Conservation (phyloP, 2,113 vertebrate species). For the human region GRCh38 chr15:43721001-43721500, state of each 20-base stretch:
- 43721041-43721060: neutral
- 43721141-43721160: neutral
- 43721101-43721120: neutral
- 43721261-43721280: neutral
- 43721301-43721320: neutral
- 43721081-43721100: neutral
- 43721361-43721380: too few relatives aligned
- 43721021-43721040: neutral
- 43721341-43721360: too few relatives aligned
- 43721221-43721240: neutral
- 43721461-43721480: too few relatives aligned
- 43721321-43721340: too few relatives aligned
- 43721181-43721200: neutral
- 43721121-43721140: neutral
- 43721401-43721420: too few relatives aligned
- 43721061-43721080: neutral
- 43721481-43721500: too few relatives aligned
- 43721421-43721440: too few relatives aligned
- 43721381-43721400: too few relatives aligned
- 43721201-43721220: neutral
- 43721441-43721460: too few relatives aligned
- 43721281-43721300: neutral
- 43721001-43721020: neutral
- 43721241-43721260: neutral
- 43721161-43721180: neutral